A percentile compares a stretch with the other conserved stretches of the same genome.
Evolutionary conservation across 2,797 vertebrate species (phyloP).

Genomic region (Phalanger gymnotis): DNA sequence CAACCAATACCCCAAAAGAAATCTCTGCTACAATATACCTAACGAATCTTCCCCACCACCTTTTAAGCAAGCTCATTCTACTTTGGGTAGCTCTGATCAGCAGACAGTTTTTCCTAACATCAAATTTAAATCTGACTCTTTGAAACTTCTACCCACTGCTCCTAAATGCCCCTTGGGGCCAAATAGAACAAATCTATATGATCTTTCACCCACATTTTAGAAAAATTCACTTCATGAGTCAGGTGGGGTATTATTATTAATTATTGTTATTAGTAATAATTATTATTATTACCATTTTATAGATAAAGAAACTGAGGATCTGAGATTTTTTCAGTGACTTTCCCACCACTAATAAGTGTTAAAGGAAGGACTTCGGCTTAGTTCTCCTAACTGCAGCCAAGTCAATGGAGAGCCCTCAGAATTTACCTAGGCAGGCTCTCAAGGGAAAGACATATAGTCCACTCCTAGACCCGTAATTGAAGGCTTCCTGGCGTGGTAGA

Average conservation of each 20-base stretch:
- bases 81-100: background rate
- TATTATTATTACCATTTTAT: background rate
- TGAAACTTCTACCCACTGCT: background rate
- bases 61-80: background rate
- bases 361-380: background rate
- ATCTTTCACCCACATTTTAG: background rate
- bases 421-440: background rate
- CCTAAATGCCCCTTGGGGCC: background rate
- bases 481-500: background rate
- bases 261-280: background rate
- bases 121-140: background rate
- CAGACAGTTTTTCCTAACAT: background rate
- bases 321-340: background rate
- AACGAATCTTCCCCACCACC: background rate
- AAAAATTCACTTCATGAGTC: background rate
- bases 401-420: background rate
- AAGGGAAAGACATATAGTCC: background rate
- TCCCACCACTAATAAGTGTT: background rate
- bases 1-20: background rate
- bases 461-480: background rate
- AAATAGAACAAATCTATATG: background rate
- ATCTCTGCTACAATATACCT: background rate
- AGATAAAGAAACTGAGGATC: background rate
- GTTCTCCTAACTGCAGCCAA: background rate
- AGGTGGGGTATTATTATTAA: background rate